phyloP scores from a whole-genome alignment of 92 coral and sea anemone genomes.

The Epizoanthus scotinus region DNA sequence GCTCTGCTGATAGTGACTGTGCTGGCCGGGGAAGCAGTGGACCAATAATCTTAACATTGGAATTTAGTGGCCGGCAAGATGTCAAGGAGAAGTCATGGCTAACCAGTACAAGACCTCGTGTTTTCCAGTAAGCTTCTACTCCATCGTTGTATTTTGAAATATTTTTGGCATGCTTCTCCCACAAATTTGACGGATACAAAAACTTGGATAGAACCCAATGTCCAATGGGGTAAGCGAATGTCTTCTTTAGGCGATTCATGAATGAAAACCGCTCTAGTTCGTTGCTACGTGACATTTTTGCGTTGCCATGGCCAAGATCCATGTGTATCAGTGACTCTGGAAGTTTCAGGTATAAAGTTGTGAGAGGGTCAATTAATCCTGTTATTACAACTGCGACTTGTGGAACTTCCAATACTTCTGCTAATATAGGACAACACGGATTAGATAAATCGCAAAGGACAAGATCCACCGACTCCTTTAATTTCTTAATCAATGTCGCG shows the following conservation, averaged over 20 bases:
- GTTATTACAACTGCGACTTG: slow-evolving; percentile 18
- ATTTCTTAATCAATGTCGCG: not conserved
- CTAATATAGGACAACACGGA: slow-evolving; percentile 30
- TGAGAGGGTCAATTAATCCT: not conserved
- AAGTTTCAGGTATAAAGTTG: not conserved
- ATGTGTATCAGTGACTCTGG: slow-evolving; percentile 18
- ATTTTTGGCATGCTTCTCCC: slow-evolving; percentile 33
- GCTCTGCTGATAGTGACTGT: not conserved
- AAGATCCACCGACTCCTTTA: slow-evolving; percentile 24
- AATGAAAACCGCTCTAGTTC: slow-evolving; percentile 26
- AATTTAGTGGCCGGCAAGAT: slow-evolving; percentile 10
- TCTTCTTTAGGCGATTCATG: slow-evolving; percentile 25
- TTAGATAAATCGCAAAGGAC: slow-evolving; percentile 26
- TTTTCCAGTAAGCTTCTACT: slow-evolving; percentile 13
- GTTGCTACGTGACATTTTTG: not conserved
- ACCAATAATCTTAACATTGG: slow-evolving; percentile 20
- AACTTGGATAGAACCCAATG: not conserved
- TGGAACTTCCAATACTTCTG: slow-evolving; percentile 26
- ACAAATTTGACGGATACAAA: not conserved
- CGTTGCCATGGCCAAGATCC: not conserved
- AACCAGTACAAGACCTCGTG: slow-evolving; percentile 12
- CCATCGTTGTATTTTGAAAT: not conserved
- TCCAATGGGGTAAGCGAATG: not conserved
- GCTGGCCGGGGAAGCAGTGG: slow-evolving; percentile 5
- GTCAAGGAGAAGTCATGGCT: slow-evolving; percentile 21